phyloP scores from a whole-genome alignment of 2,797 vertebrate genomes.

The Gobio occitaniae region DNA sequence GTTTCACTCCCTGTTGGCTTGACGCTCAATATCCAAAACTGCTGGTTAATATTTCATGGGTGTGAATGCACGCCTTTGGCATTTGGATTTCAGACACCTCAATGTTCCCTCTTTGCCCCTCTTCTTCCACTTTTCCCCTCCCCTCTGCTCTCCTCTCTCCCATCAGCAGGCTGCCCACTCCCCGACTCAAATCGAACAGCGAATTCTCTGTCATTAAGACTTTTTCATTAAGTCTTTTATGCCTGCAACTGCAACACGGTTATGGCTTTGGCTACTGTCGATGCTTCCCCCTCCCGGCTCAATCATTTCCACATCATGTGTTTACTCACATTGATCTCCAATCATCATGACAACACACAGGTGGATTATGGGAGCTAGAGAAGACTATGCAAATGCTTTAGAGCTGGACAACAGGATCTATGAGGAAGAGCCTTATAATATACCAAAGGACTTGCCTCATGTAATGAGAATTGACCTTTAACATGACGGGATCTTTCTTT shows the following conservation, averaged over 20 bases:
- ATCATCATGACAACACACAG: slow-evolving; percentile 53
- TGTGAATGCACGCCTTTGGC: slow-evolving; percentile 60
- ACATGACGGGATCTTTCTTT: not conserved
- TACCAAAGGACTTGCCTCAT: not conserved
- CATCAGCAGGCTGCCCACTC: not conserved
- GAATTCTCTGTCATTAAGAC: slow-evolving; percentile 1
- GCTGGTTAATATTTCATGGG: slow-evolving; percentile 69
- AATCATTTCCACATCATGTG: slow-evolving; percentile 40
- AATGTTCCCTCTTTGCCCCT: slow-evolving; percentile 42
- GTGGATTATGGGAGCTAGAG: slow-evolving; percentile 62
- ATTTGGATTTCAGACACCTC: slow-evolving; percentile 64
- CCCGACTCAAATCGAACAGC: not conserved
- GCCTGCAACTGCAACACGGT: not conserved
- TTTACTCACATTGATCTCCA: slow-evolving; percentile 69
- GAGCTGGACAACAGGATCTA: not conserved
- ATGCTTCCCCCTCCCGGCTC: not conserved
- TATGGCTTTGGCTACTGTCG: slow-evolving; percentile 5
- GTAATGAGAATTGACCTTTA: not conserved
- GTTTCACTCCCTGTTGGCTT: slow-evolving; percentile 62
- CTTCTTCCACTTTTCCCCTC: not conserved
- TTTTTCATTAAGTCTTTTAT: slow-evolving; percentile 36
- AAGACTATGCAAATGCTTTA: slow-evolving; percentile 64
- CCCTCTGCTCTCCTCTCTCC: not conserved
- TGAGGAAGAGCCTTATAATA: not conserved
- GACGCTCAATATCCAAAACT: slow-evolving; percentile 60